phyloP scores from a whole-genome alignment of 2,113 vertebrate species.

The Ailuropoda melanoleuca region DNA sequence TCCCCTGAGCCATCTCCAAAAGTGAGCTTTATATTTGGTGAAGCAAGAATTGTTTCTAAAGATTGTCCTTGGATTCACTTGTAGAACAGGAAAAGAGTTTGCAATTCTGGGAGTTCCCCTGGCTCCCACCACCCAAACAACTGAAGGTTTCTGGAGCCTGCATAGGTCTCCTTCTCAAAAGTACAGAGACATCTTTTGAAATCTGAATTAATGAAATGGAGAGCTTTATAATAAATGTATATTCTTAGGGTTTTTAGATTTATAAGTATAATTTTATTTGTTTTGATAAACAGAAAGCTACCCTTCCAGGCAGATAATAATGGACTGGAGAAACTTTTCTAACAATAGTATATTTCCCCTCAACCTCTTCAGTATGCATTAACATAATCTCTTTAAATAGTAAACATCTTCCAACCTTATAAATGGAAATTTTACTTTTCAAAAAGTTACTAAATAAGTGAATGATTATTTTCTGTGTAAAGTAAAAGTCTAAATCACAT shows the following conservation, averaged over 20 bases:
- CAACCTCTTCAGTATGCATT: neutral
- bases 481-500: constrained; percentile 33
- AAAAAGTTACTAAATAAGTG: constrained; percentile 42
- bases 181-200: constrained; percentile 37
- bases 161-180: neutral
- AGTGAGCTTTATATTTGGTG: constrained; percentile 66
- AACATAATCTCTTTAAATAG: neutral
- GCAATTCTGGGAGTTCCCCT: constrained; percentile 67
- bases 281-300: constrained; percentile 39
- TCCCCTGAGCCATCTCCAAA: constrained; percentile 77
- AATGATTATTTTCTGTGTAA: constrained; percentile 48
- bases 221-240: neutral
- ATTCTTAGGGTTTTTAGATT: constrained; percentile 44
- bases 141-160: constrained; percentile 50
- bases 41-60: constrained; percentile 77
- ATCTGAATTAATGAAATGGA: constrained; percentile 38
- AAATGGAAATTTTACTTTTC: constrained; percentile 54
- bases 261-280: constrained; percentile 40
- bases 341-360: constrained; percentile 1
- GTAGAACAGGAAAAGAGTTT: constrained; percentile 72
- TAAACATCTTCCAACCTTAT: constrained; percentile 27
- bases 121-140: constrained; percentile 40
- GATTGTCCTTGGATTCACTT: constrained; percentile 74
- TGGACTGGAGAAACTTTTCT: constrained; percentile 28
- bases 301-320: neutral